Evolutionary conservation across 2,797 vertebrate genomes (phyloP), one percentile per base, ranked within the genome.

Genomic region (Clangula hyemalis): DNA sequence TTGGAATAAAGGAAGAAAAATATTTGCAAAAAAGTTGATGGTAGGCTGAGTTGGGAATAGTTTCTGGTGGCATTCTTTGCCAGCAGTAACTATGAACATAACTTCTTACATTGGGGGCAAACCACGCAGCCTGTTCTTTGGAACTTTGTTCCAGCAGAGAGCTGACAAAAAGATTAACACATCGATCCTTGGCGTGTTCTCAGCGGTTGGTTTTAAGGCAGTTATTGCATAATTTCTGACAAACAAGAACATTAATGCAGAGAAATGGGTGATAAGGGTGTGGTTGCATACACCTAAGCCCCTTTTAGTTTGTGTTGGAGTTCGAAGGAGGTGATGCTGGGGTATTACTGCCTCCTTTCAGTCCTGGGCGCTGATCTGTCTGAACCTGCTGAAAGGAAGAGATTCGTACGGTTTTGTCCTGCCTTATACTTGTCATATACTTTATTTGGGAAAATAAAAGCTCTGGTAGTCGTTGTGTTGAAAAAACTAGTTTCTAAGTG

Each of bases 341-440:
- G 49, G 32, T 41, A 11, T 21, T 11, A 1, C 22, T 76, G 14
- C 54, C 22, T 62, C 28, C 11, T 28, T 43, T 39, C 61, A 7
- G 2, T 39, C 32, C 51, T 11, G 10, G 43, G 17, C n/a, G n/a
- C 58, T 27, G 27, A 12, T 53, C 70, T 74, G 10, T 25, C 27
- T 1, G 0, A 32, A 19, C 19, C 39, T 38, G 49, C 18, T 41
- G 11, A 39, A 28, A 60, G 21, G 38, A 54, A 7, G 22, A 62
- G 34, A 10, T 4, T 8, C 17, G 30, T 20, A 2, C 56, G 14
- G 14, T 2, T 15, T 47, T 17, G 19, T 34, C 38, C 13, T 3
- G 1, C 6, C 9, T 47, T 0, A 1, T n/a, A 85, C 62, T 24
- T 69, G 20, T 43, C 32, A 4, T 1, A 5, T 11, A 2, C 36